Evolutionary conservation across 2,113 vertebrate genomes (phyloP).

Genomic region (Motacilla alba): DNA sequence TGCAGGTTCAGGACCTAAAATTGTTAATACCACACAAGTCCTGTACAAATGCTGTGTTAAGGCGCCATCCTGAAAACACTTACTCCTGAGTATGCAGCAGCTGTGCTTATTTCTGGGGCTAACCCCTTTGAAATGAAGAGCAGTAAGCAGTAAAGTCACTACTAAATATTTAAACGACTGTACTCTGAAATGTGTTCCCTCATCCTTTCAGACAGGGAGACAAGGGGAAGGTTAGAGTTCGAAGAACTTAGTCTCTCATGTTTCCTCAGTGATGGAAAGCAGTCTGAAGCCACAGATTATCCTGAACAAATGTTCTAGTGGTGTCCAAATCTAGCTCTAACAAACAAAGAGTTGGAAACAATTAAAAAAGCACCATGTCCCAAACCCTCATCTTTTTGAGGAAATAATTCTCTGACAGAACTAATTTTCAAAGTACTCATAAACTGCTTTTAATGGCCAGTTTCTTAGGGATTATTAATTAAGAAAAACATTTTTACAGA

Average conservation of each 20-base stretch:
- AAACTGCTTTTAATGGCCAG: not conserved
- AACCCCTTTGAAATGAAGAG: conserved; percentile 28
- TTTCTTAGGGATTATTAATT: not conserved
- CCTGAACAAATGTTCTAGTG: not conserved
- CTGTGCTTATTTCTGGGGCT: conserved; percentile 14
- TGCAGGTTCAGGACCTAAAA: conserved; percentile 38
- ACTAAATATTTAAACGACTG: not conserved
- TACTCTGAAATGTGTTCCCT: not conserved
- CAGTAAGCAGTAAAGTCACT: not conserved
- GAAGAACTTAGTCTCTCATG: not conserved
- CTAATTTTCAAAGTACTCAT: not conserved
- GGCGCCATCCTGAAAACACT: conserved; percentile 8
- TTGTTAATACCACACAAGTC: conserved; percentile 11
- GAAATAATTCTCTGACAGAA: not conserved
- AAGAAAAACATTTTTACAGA: not conserved
- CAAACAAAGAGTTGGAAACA: not conserved
- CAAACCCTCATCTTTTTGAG: not conserved
- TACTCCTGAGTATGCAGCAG: not conserved
- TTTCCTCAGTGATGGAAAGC: not conserved
- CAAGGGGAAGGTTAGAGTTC: not conserved
- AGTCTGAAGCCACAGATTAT: not conserved
- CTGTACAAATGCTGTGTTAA: conserved; percentile 13
- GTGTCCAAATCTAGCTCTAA: not conserved
- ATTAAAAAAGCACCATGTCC: not conserved
- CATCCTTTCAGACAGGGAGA: not conserved